Conservation (phyloP, 2,797 vertebrate species). For the Pantherophis vulpinus region DNA sequence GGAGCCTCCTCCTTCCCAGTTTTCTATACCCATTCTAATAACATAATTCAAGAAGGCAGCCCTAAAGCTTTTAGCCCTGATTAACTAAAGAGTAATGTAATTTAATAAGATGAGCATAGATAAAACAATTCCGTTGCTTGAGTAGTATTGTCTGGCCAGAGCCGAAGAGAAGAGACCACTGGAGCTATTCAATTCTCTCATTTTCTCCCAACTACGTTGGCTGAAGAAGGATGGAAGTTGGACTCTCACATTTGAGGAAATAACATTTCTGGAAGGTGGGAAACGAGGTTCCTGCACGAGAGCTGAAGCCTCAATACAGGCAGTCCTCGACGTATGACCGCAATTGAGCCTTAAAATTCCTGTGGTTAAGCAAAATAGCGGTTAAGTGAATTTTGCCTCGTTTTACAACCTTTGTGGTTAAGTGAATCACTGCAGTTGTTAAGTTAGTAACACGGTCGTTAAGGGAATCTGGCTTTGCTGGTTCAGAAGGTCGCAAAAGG, state of each 20-base stretch:
- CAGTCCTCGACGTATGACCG: too few relatives aligned
- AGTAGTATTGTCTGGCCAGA: neutral
- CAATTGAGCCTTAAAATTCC: too few relatives aligned
- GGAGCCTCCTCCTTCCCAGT: neutral
- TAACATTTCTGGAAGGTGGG: neutral
- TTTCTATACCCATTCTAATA: neutral
- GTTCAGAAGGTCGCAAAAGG: too few relatives aligned
- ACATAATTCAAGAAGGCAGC: neutral
- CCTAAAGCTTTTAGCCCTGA: neutral
- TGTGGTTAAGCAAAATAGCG: too few relatives aligned
- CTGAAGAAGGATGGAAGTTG: neutral
- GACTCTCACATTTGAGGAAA: neutral
- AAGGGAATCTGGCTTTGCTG: too few relatives aligned
- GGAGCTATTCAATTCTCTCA: neutral
- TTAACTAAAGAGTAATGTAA: neutral
- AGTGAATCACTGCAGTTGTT: too few relatives aligned
- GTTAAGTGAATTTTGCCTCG: too few relatives aligned
- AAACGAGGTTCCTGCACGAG: neutral
- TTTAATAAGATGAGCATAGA: neutral
- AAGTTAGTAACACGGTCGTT: too few relatives aligned
- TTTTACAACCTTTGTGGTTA: too few relatives aligned
- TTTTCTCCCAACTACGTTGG: neutral
- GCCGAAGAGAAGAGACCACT: neutral
- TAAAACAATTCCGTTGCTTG: neutral
- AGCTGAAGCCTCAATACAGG: neutral